Base-by-base conservation (phyloP, 2,113 vertebrate species). In the Cynocephalus volans region DNA sequence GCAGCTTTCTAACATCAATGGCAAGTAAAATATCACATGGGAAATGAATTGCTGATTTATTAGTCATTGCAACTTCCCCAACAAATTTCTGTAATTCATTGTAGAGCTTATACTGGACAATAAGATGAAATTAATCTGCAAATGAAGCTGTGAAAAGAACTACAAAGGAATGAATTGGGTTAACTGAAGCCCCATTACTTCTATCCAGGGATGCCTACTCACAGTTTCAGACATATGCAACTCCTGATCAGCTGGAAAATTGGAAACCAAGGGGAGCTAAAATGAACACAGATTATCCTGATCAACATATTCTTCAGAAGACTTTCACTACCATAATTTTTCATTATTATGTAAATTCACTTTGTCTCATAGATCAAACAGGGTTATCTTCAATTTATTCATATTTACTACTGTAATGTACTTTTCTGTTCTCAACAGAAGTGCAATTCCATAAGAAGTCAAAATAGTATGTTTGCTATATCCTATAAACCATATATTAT, bases 401-500 rank as follows among this genome's bases (percentile, higher is more conserved):
- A 95, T n/a, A 85, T 69, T 67, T 62, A 80, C 52, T 56, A 83
- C 10, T 54, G n/a, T 72, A 56, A 64, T 54, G 77, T 86, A 93
- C 28, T 69, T 93, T 97, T 95, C 62, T 65, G 50, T 93, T 10
- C n/a, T 97, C n/a, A 77, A 81, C 19, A 89, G 76, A 95, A 54
- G 56, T 28, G 33, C 15, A 90, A 52, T 92, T 94, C 54, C 45
- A 81, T n/a, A 76, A 88, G 72, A 48, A 94, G 28, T 94, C 45
- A 88, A 92, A 90, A 54, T 90, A 84, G 58, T 33, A 58, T 28
- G 56, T 72, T 82, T 92, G 67, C n/a, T 36, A 52, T 28, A 86
- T 72, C 18, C 69, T 62, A 1, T 24, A 50, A 56, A 82, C 5
- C 56, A 82, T 31, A 70, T 86, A 48, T 76, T 72, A 60, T 26